Base-by-base conservation (phyloP, 2,797 vertebrate genomes). In the Scyliorhinus canicula region DNA sequence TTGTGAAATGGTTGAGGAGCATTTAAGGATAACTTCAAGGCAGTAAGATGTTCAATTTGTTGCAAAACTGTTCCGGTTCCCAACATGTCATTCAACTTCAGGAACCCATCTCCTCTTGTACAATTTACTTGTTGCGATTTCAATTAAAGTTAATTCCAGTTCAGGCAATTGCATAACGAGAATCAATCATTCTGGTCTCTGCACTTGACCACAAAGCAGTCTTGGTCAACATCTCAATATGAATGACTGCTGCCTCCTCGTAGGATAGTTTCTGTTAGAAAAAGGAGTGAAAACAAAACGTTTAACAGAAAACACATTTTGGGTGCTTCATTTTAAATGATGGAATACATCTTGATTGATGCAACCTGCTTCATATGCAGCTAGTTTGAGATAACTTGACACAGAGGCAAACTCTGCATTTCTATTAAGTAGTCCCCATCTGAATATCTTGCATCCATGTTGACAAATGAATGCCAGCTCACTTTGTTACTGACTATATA, bases 401-500 rank as follows among this genome's bases (percentile, higher is more conserved):
- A 69, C 65, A 21, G 69, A 60, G 86, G 31, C 28, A 74, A 50
- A 55, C 40, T 14, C 57, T 91, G 19, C 24, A 7, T 50, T 74
- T 16, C 8, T 52, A 35, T 94, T 93, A 14, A 71, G 14, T 55
- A 24, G 50, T 52, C 47, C 52, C 67, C 8, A 74, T 44, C 88
- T 44, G 31, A 21, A 60, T 44, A 93, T 63, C 88, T 91, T 63
- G 55, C 16, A 63, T 50, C 91, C 28, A 50, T 69, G 69, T 74
- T 94, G 67, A 50, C 67, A 69, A 74, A 55, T n/a, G 67, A 94
- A 94, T 35, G 67, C 67, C 67, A 74, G 65, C 47, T 97, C 97
- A 97, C 97, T 97, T 98, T 97, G 97, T 96, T 95, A 97, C 98
- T 98, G 97, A 97, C 97, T 63, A 96, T 96, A 60, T 74, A 52